Conservation (phyloP, 2,888 invertebrate genomes). For the Drosophila siamana region DNA sequence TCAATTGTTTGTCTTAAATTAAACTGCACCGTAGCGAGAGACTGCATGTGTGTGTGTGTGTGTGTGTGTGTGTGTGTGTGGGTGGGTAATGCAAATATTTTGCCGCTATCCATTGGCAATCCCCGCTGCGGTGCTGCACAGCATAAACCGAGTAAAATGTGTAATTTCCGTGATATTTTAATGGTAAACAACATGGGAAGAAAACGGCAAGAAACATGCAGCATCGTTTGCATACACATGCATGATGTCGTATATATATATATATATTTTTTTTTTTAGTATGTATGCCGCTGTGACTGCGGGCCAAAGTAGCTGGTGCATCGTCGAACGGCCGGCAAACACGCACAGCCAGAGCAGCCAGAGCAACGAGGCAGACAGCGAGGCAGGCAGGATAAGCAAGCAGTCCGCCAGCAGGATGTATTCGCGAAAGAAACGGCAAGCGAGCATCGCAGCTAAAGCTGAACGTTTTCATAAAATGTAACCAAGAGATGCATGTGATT, state of each 20-base stretch:
- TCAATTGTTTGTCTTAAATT: conserved; percentile 75
- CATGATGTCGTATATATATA: background rate
- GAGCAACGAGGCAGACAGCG: background rate
- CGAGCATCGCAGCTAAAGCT: conserved; percentile 41
- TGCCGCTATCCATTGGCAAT: conserved; percentile 48
- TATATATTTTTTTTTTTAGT: no score
- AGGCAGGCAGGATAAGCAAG: conserved; percentile 29
- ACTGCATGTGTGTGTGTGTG: conserved; percentile 3
- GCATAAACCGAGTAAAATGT: conserved; percentile 81
- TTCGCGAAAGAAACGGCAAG: conserved; percentile 61
- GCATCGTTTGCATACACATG: conserved; percentile 61
- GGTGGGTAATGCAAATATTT: conserved; percentile 66
- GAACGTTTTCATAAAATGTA: conserved; percentile 81
- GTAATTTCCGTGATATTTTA: conserved; percentile 82
- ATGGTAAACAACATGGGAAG: conserved; percentile 75
- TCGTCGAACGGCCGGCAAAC: conserved; percentile 42
- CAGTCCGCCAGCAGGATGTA: conserved; percentile 62
- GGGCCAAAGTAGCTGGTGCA: conserved; percentile 65
- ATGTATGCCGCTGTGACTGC: background rate
- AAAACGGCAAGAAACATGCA: conserved; percentile 61
- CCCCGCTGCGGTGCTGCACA: conserved; percentile 45
- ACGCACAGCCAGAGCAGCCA: conserved; percentile 48
- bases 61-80: conserved; percentile 18
- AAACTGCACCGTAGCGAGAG: conserved; percentile 38
- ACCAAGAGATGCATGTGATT: conserved; percentile 82